Evolutionary conservation across 2,888 invertebrate species (phyloP), one percentile per base, ranked within the genome.

Genomic region (Eurytoma californica): DNA sequence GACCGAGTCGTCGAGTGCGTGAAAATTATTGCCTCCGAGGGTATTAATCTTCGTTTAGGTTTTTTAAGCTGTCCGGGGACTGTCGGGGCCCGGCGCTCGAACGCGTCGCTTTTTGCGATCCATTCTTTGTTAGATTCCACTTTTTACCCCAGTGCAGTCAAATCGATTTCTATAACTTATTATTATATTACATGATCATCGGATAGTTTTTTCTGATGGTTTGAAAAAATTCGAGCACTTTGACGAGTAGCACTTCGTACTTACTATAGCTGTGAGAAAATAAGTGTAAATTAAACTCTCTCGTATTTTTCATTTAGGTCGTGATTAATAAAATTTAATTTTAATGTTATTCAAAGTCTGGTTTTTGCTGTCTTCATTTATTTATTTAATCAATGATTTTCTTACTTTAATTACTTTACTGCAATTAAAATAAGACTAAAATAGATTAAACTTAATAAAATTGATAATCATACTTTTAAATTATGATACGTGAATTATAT

Each of bases 21-120:
- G 61, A 53, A 80, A 80, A 77, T 74, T 77, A 80, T 77, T 80
- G 66, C 80, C 57, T 68, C 39, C 60, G 60, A 39, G 47, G 74
- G 76, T 70, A 77, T 77, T 77, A 74, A 69, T 80, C 69, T 70
- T 74, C 66, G 61, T 24, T 60, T 39, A 13, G 16, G 47, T 28
- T 65, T 79, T 69, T 74, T 70, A 63, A 69, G 39, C 53, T 53
- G 67, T 30, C 18, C 24, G 30, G 28, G 5, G 7, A 55, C 47
- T 28, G 30, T 24, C 20, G 30, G 20, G 9, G 9, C 39, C 39
- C 39, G 39, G 9, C 24, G 24, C 47, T 13, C 30, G 39, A 18
- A 47, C 16, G 39, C 18, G 24, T 51, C 14, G 57, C n/a, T 61
- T 60, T 28, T 68, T 20, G 16, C 24, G 58, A 12, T 18, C 20